Evolutionary conservation across 2,113 vertebrate species (phyloP).

Genomic region (Albula glossodonta): DNA sequence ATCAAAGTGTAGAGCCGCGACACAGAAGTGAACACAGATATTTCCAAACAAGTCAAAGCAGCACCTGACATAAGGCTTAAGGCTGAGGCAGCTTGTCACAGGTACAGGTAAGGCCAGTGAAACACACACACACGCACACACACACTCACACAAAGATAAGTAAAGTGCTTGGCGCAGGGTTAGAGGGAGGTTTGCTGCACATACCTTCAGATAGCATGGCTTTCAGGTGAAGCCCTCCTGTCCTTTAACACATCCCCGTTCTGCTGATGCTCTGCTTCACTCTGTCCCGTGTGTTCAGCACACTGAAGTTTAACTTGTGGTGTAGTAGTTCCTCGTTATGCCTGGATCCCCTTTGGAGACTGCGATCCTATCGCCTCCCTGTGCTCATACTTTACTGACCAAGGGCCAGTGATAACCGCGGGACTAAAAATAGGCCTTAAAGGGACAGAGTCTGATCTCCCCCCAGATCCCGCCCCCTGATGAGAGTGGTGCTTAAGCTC

Average conservation of each 20-base stretch:
- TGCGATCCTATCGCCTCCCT: constrained; percentile 56
- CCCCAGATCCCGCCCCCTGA: constrained; percentile 38
- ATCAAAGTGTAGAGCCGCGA: background rate
- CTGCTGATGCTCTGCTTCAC: background rate
- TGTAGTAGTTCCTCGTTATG: constrained; percentile 56
- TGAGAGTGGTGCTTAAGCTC: constrained; percentile 52
- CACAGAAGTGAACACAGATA: background rate
- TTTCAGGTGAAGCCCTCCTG: background rate
- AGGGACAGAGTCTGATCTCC: constrained; percentile 53
- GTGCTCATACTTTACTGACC: constrained; percentile 57
- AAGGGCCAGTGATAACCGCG: constrained; percentile 66
- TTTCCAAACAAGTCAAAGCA: background rate
- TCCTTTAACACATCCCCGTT: background rate
- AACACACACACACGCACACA: too few relatives aligned
- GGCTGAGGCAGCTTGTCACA: background rate
- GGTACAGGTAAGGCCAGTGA: background rate
- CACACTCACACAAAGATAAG: too few relatives aligned
- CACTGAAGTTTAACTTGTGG: background rate
- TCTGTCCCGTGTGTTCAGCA: background rate
- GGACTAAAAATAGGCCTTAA: constrained; percentile 78
- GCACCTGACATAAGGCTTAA: background rate
- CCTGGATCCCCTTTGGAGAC: constrained; percentile 56
- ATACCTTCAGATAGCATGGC: background rate
- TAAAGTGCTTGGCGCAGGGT: too few relatives aligned
- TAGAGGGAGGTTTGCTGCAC: background rate